Base-by-base conservation (phyloP, 1,140 invertebrate species). In the Aphelenchoides avenae region DNA sequence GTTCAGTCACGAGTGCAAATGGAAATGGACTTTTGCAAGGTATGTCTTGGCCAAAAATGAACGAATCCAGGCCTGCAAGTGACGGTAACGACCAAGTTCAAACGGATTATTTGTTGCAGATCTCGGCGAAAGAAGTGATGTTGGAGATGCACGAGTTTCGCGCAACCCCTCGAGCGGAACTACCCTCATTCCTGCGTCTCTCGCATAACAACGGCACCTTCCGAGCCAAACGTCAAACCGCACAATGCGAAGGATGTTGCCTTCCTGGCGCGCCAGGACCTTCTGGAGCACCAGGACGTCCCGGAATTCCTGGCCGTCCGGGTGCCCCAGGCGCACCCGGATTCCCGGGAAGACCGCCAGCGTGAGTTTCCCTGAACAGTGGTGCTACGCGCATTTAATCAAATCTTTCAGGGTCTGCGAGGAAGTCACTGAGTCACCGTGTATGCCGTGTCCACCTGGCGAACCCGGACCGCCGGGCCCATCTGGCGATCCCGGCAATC, bases 21-120 rank as follows among this genome's bases (percentile, higher is more conserved):
- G 37, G 72, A 75, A 52, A 77, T 77, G 74, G 75, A 76, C 26
- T 77, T 75, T 50, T 75, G 72, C 61, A 76, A 75, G 57, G 66
- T 71, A 39, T 9, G 57, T 20, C 36, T 36, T 18, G 18, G 18
- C 11, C 18, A 36, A 36, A n/a, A 20, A n/a, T 29, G 29, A 11
- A 44, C n/a, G 42, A 11, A 44, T 44, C 11, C 9, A 44, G 11
- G 15, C n/a, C 11, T 11, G 11, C 26, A 44, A 44, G 29, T 9
- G 15, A 44, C 11, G 13, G 20, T 11, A 44, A 26, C 11, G 11
- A 44, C 9, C n/a, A 49, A 43, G n/a, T 44, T 11, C 11, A n/a
- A 44, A 18, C 39, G 42, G 11, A 44, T 18, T 11, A 44, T 18
- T 11, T 44, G 39, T 44, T 69, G 29, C 37, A 72, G 70, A 47